phyloP scores from a whole-genome alignment of 1,140 invertebrate genomes.

The Solen grandis region DNA sequence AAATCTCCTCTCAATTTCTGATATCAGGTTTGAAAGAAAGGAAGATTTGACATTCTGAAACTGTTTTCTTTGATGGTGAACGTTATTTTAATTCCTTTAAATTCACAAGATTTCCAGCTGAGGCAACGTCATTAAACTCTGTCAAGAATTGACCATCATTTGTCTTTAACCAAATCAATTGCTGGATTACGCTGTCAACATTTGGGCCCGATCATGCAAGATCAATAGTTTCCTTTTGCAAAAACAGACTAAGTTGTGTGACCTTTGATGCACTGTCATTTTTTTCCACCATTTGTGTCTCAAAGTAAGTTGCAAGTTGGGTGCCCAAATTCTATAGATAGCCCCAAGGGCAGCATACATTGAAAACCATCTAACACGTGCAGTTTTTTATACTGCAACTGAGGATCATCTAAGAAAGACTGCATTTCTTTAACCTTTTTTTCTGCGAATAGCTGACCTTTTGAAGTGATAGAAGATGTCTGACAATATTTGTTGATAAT shows the following conservation, averaged over 20 bases:
- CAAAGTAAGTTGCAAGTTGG: slow-evolving; percentile 16
- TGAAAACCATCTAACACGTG: too few relatives aligned
- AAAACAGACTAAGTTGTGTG: slow-evolving; percentile 10
- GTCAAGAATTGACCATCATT: not conserved
- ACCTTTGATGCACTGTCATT: slow-evolving; percentile 17
- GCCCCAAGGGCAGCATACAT: slow-evolving; percentile 12
- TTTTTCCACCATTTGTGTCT: not conserved
- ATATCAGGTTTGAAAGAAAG: not conserved
- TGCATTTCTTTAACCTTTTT: not conserved
- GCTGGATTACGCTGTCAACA: slow-evolving; percentile 17
- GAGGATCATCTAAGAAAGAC: not conserved
- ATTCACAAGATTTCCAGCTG: not conserved
- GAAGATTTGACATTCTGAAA: not conserved
- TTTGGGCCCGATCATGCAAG: not conserved
- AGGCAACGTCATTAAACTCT: not conserved
- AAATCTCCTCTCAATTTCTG: slow-evolving; percentile 8
- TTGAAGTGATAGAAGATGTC: slow-evolving; percentile 15
- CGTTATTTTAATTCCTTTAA: not conserved
- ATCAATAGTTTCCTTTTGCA: slow-evolving; percentile 14
- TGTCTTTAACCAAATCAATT: slow-evolving; percentile 15
- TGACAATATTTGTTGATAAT: not conserved
- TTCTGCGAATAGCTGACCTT: not conserved
- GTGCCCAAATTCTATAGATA: not conserved
- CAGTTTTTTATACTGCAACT: not conserved
- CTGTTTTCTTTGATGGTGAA: not conserved